These are phyloP conservation scores for Chaetura pelagica DNA, from an alignment of 2,113 vertebrate genomes.

Conservation along the genomic window DNA sequence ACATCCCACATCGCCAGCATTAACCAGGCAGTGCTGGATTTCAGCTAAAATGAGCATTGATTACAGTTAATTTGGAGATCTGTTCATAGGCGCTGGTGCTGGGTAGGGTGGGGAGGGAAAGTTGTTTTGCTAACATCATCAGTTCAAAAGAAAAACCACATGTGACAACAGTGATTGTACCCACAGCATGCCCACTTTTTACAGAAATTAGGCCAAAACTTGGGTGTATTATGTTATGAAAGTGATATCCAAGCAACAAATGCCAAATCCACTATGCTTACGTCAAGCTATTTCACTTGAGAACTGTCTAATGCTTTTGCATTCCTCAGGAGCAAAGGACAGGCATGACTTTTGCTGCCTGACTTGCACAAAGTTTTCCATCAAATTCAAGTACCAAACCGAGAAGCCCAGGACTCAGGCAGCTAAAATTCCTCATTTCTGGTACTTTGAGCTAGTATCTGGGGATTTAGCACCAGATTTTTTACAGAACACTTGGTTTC, in stretches of 20 bases:
- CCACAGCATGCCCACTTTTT: constrained; percentile 1
- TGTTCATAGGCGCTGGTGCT: not conserved
- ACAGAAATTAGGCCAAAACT: constrained; percentile 46
- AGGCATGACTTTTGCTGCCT: not conserved
- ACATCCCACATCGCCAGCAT: constrained; percentile 95
- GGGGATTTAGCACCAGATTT: not conserved
- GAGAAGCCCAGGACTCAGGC: not conserved
- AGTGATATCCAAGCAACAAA: constrained; percentile 41
- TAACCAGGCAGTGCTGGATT: constrained; percentile 98
- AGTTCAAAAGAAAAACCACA: not conserved
- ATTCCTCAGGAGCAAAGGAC: constrained; percentile 25
- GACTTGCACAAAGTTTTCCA: not conserved
- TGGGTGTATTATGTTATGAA: constrained; percentile 37
- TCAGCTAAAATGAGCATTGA: constrained; percentile 84
- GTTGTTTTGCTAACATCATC: constrained; percentile 40
- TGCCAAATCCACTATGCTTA: constrained; percentile 44
- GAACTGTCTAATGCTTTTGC: constrained; percentile 20
- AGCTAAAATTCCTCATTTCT: not conserved
- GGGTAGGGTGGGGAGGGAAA: not conserved
- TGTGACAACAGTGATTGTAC: constrained; percentile 10
- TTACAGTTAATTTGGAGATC: constrained; percentile 34
- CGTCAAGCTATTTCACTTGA: constrained; percentile 47
- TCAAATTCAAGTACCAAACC: not conserved
- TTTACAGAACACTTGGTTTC: not conserved
- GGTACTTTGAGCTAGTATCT: not conserved